phyloP scores from a whole-genome alignment of 2,888 invertebrate genomes.

The Lathronympha strigana region DNA sequence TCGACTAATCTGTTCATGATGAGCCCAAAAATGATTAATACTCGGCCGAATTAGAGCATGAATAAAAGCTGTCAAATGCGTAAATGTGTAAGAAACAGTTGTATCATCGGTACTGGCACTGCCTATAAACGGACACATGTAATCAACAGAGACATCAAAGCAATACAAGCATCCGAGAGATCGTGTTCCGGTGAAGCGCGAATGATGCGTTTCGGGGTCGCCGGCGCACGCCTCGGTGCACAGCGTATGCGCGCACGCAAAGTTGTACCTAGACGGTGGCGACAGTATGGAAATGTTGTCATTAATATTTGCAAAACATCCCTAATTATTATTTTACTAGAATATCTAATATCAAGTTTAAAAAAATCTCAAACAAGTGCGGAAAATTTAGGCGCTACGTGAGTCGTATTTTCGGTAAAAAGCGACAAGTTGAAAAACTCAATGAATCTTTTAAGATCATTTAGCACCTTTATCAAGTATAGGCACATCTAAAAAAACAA shows the following conservation, averaged over 20 bases:
- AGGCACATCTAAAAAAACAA: too few species aligned
- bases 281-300: constrained; percentile 16
- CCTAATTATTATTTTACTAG: background rate
- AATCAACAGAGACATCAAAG: constrained; percentile 62
- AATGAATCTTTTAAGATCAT: too few species aligned
- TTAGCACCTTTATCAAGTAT: too few species aligned
- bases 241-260: constrained; percentile 47
- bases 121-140: constrained; percentile 8
- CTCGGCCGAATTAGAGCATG: background rate
- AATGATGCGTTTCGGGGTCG: constrained; percentile 61
- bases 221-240: constrained; percentile 46
- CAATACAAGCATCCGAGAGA: constrained; percentile 62
- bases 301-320: constrained; percentile 10
- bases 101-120: background rate
- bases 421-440: too few species aligned
- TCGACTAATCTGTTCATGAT: background rate
- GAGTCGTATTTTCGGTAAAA: too few species aligned
- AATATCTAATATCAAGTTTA: background rate
- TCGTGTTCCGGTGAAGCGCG: constrained; percentile 60
- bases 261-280: constrained; percentile 41
- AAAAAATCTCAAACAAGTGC: background rate
- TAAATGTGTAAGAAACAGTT: background rate
- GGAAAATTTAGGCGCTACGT: background rate
- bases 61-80: constrained; percentile 8
- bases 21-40: background rate